These are phyloP conservation scores for Arizona elegans DNA, from an alignment of 2,113 vertebrate species.

Conservation along the genomic window DNA sequence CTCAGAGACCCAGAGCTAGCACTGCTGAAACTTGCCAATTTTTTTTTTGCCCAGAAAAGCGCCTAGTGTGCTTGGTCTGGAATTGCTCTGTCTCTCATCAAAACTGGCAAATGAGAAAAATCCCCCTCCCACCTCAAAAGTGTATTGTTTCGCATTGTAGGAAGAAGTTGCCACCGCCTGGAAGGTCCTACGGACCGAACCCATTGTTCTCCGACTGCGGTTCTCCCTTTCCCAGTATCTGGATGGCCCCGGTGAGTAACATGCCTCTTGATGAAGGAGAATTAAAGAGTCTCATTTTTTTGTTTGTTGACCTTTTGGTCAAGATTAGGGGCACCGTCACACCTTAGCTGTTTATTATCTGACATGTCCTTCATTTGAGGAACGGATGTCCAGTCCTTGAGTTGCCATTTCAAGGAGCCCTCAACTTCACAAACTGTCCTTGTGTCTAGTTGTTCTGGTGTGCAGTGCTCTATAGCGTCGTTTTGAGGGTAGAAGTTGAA, in stretches of 20 bases:
- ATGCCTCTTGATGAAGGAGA: neutral
- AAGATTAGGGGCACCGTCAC: neutral
- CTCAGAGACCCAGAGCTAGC: neutral
- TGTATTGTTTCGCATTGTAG: slow-evolving; percentile 63
- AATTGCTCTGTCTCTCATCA: neutral
- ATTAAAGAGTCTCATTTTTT: neutral
- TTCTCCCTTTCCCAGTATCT: slow-evolving; percentile 99
- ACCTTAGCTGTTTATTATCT: neutral
- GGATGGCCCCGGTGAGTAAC: slow-evolving; percentile 92
- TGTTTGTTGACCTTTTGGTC: neutral
- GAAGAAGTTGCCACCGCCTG: slow-evolving; percentile 98
- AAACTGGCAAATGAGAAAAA: neutral
- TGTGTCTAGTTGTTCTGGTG: no score
- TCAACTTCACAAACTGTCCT: neutral
- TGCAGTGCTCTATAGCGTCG: no score
- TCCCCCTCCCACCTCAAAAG: no score
- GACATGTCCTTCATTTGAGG: neutral
- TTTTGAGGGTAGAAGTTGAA: no score
- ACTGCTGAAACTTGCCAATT: neutral
- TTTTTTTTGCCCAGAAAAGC: neutral
- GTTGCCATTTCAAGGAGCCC: neutral
- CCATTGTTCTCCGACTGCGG: slow-evolving; percentile 90
- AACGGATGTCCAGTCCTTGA: neutral
- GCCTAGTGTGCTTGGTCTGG: neutral
- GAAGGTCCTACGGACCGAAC: slow-evolving; percentile 98